phyloP scores from a whole-genome alignment of 2,888 invertebrate genomes.

The Bellardia bayeri region DNA sequence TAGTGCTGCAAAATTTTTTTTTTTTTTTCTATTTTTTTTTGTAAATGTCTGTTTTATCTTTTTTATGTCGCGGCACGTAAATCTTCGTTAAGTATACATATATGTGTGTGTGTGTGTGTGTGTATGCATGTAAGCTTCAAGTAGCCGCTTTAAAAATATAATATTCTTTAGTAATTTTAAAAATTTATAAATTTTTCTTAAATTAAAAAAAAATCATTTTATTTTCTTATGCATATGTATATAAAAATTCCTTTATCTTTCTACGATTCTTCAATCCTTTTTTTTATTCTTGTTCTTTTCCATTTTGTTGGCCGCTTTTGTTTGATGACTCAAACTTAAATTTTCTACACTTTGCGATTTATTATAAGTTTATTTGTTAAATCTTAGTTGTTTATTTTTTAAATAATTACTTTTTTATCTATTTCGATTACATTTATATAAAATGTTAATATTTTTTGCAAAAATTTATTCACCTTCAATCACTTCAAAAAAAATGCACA shows the following conservation, averaged over 20 bases:
- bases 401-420: background rate
- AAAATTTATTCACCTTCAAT: constrained; percentile 61
- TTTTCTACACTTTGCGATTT: background rate
- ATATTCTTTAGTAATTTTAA: constrained; percentile 1
- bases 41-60: constrained; percentile 54
- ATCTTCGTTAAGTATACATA: constrained; percentile 67
- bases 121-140: constrained; percentile 34
- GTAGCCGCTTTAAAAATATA: constrained; percentile 51
- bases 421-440: background rate
- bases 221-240: background rate
- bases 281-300: constrained; percentile 13
- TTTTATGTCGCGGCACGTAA: constrained; percentile 71
- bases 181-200: background rate
- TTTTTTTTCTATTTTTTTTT: constrained; percentile 30
- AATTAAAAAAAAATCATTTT: background rate
- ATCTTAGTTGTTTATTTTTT: background rate
- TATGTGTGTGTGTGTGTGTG: constrained; percentile 12
- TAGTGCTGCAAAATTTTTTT: constrained; percentile 57
- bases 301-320: constrained; percentile 31
- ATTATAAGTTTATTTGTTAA: constrained; percentile 10
- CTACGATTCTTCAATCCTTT: background rate
- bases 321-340: constrained; percentile 53
- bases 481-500: constrained; percentile 69
- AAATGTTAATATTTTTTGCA: constrained; percentile 23
- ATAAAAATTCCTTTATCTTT: background rate